Evolutionary conservation across 2,797 vertebrate genomes (phyloP).

Genomic region (Spheniscus humboldti): DNA sequence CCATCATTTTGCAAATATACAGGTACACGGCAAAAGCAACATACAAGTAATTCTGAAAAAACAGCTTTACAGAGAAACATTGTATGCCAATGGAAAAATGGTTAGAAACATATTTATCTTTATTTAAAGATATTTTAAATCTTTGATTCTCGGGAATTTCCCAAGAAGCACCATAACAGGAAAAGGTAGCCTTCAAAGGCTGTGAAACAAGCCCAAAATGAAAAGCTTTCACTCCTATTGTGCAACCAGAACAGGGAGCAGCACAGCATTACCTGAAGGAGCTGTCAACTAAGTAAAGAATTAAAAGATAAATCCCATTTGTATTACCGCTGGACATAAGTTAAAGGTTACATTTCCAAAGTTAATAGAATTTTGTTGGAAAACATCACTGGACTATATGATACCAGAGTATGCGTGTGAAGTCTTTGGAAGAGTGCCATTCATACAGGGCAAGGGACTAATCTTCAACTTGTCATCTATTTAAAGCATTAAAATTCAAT

Average conservation of each 20-base stretch:
- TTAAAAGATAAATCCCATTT: neutral
- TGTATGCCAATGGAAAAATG: neutral
- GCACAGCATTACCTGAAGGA: neutral
- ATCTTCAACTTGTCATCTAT: neutral
- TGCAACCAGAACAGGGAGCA: neutral
- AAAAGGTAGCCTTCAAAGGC: neutral
- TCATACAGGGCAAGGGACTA: neutral
- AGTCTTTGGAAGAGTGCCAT: neutral
- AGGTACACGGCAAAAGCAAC: neutral
- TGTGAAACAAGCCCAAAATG: neutral
- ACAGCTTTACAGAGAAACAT: neutral
- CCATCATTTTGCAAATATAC: neutral
- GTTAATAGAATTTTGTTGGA: neutral
- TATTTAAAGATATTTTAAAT: neutral
- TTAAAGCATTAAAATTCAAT: neutral
- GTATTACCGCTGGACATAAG: neutral
- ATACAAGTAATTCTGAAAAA: neutral
- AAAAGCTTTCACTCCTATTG: neutral
- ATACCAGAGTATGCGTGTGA: neutral
- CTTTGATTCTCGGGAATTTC: neutral
- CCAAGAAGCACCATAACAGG: neutral
- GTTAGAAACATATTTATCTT: neutral
- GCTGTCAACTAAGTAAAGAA: neutral
- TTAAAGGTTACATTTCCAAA: neutral
- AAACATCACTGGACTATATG: neutral